Evolutionary conservation across 2,113 vertebrate species (phyloP), one percentile per base, ranked within the genome.

Genomic region (Delphinapterus leucas): DNA sequence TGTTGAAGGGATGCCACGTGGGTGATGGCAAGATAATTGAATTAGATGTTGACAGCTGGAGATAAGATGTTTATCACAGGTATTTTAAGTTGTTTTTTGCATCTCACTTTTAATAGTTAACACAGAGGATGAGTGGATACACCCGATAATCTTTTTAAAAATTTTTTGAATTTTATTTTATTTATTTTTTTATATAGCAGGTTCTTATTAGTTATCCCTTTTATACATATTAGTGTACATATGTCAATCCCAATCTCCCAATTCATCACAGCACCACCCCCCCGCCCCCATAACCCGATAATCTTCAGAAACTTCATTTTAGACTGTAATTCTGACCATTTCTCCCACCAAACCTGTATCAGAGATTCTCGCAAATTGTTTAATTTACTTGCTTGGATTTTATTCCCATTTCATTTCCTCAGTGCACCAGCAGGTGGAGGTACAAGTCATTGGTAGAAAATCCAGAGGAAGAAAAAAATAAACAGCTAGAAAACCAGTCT

Each of bases 381-480:
- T 73, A 33, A 60, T 74, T 79, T 26, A 73, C 47, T 71, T 36
- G 8, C 73, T 93, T 88, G 10, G 87, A 49, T 92, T 97, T 96
- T 65, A 77, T 81, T 84, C 93, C 86, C 70, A 81, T 55, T 92
- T 94, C 41, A 95, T 96, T 97, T 95, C 84, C 68, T 97, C 44
- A 18, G 6, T 63, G 8, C 4, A 88, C 96, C 97, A 97, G 93
- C 71, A 97, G 95, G 90, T 98, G 97, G 96, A 95, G 96, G 85
- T 93, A 82, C 18, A 79, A 95, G 53, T 90, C 82, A 93, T 36
- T 96, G 33, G 33, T 53, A 86, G 76, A 90, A 92, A 95, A 74
- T 18, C 10, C 1, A 12, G 26, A 83, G 44, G 14, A n/a, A 60
- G 38, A 17, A 87, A 81, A 81, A 76, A 60, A 49, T 36, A 65